These are phyloP conservation scores for Germaria angustata DNA, from an alignment of 2,888 invertebrate genomes.

Conservation along the genomic window DNA sequence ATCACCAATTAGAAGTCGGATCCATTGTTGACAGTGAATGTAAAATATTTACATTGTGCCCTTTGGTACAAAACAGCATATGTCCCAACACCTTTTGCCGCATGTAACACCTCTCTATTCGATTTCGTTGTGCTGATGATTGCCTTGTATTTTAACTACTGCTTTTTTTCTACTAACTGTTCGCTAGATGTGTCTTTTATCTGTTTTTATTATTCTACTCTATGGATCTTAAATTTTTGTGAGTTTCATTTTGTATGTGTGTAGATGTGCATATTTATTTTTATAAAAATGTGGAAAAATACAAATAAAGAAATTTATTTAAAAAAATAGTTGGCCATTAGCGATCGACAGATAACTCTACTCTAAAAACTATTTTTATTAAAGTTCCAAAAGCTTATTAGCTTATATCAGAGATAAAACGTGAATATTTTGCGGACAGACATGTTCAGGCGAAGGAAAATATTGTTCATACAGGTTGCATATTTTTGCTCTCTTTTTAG, in stretches of 20 bases:
- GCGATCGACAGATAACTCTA: slow-evolving; percentile 47
- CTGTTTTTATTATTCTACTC: slow-evolving; percentile 26
- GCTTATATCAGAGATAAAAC: too few relatives aligned
- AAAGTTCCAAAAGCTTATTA: too few relatives aligned
- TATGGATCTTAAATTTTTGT: slow-evolving; percentile 16
- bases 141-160: slow-evolving; percentile 53
- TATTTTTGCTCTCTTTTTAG: too few relatives aligned
- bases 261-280: not conserved
- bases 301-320: slow-evolving; percentile 17
- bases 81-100: not conserved
- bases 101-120: slow-evolving; percentile 22
- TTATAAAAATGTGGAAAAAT: slow-evolving; percentile 32
- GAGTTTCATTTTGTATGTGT: not conserved
- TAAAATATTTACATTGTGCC: too few relatives aligned
- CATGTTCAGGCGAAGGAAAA: too few relatives aligned
- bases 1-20: too few relatives aligned
- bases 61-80: not conserved
- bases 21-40: too few relatives aligned
- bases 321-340: slow-evolving; percentile 50
- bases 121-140: slow-evolving; percentile 38
- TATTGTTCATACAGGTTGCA: too few relatives aligned
- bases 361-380: not conserved
- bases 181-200: slow-evolving; percentile 43
- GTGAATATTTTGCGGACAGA: too few relatives aligned
- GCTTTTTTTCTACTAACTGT: slow-evolving; percentile 46